Evolutionary conservation across 2,888 invertebrate species (phyloP).

Genomic region (Smittia sp.): DNA sequence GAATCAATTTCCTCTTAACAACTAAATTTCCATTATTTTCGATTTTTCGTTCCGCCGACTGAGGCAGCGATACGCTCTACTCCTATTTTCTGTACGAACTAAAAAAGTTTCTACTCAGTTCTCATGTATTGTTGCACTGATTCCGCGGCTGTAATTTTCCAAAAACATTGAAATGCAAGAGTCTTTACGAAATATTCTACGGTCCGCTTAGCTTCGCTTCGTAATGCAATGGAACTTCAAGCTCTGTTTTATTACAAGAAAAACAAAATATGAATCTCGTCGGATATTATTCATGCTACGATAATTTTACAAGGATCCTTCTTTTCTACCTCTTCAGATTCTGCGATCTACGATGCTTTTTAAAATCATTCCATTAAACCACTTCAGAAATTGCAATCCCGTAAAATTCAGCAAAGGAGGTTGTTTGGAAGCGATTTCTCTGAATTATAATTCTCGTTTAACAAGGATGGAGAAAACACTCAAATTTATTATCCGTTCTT

Average conservation of each 20-base stretch:
- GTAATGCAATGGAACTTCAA: neutral
- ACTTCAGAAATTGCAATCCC: constrained; percentile 1
- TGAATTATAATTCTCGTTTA: neutral
- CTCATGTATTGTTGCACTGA: neutral
- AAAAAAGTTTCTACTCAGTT: no score
- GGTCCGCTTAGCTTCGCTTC: neutral
- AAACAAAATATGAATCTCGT: constrained; percentile 4
- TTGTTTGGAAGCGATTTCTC: neutral
- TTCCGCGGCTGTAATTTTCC: constrained; percentile 6
- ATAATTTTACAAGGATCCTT: constrained; percentile 27
- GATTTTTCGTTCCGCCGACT: neutral
- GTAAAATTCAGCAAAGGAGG: neutral
- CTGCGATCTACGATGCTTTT: neutral
- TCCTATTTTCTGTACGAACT: no score
- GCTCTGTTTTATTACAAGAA: neutral
- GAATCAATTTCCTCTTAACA: constrained; percentile 9
- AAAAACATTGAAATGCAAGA: no score
- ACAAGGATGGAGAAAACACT: neutral
- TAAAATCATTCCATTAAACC: constrained; percentile 3
- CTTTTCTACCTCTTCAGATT: neutral
- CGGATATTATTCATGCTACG: constrained; percentile 12
- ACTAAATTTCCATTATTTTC: neutral
- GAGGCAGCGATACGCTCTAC: no score
- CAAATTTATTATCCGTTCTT: constrained; percentile 25
- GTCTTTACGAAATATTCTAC: no score